phyloP scores from a whole-genome alignment of 1,140 invertebrate species.

The Lordiphosa clarofinis region DNA sequence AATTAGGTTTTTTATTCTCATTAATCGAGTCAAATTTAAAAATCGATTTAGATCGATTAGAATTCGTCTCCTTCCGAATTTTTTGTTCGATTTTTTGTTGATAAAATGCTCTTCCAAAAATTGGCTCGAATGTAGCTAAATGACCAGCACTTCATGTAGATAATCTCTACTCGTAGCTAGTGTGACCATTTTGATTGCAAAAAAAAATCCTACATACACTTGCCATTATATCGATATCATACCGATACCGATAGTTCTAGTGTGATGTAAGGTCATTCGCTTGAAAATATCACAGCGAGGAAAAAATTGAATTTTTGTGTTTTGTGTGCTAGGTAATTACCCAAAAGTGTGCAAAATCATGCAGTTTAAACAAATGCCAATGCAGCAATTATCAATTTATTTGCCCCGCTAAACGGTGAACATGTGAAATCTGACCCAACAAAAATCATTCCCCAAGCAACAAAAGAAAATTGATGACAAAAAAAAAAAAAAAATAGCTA shows the following conservation, averaged over 20 bases:
- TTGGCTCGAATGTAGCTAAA: too few species aligned
- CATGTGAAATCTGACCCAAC: constrained; percentile 37
- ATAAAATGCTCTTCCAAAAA: too few species aligned
- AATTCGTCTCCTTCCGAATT: too few species aligned
- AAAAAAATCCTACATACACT: too few species aligned
- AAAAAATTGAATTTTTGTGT: constrained; percentile 78
- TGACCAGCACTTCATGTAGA: too few species aligned
- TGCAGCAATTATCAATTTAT: constrained; percentile 39
- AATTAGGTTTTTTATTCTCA: too few species aligned
- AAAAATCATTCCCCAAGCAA: constrained; percentile 38
- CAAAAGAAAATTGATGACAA: constrained; percentile 54
- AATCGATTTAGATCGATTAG: too few species aligned
- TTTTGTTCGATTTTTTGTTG: too few species aligned
- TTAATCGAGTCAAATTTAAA: too few species aligned
- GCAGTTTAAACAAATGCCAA: constrained; percentile 29
- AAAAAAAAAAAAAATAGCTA: constrained; percentile 61
- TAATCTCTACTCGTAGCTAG: too few species aligned
- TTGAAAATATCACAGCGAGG: constrained; percentile 67
- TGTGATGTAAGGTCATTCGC: constrained; percentile 73
- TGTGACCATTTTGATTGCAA: too few species aligned
- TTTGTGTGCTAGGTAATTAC: constrained; percentile 76
- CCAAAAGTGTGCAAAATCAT: constrained; percentile 50
- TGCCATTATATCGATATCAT: too few species aligned
- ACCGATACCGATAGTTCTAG: constrained; percentile 17
- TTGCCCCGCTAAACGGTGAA: constrained; percentile 22